Conservation (phyloP, 2,797 vertebrate species). For the Argya squamiceps region DNA sequence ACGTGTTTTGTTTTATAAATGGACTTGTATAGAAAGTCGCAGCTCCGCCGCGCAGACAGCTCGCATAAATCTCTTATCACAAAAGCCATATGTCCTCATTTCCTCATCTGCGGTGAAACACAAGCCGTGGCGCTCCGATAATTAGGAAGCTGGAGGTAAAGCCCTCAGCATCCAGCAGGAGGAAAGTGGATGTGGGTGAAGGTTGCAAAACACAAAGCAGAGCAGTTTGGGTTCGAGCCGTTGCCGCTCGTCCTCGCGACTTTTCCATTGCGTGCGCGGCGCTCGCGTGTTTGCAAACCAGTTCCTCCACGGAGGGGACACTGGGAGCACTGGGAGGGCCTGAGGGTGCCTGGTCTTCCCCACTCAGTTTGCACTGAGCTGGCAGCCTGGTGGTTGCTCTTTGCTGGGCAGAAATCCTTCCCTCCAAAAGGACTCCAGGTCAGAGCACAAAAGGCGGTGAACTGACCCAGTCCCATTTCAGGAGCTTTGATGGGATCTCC, state of each 20-base stretch:
- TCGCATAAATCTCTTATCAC: slow-evolving; percentile 62
- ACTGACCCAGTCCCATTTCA: not conserved
- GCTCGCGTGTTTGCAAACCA: not conserved
- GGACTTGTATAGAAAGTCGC: slow-evolving; percentile 55
- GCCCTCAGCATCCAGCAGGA: not conserved
- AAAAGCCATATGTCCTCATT: slow-evolving; percentile 67
- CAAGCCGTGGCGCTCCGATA: not conserved
- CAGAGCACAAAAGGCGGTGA: not conserved
- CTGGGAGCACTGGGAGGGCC: not conserved
- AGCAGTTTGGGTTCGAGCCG: not conserved
- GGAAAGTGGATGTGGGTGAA: slow-evolving; percentile 35
- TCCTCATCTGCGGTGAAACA: slow-evolving; percentile 29
- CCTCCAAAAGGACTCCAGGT: not conserved
- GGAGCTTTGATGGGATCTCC: not conserved
- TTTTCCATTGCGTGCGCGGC: not conserved
- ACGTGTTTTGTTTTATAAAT: slow-evolving; percentile 56
- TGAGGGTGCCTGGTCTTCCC: not conserved
- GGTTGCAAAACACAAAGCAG: slow-evolving; percentile 16
- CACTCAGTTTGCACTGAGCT: fast-evolving
- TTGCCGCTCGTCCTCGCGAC: not conserved
- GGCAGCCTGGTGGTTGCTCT: not conserved
- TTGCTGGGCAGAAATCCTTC: not conserved
- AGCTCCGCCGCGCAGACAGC: not conserved
- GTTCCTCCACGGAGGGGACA: not conserved
- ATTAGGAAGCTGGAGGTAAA: slow-evolving; percentile 65